Evolutionary conservation across 2,888 invertebrate species (phyloP).

Genomic region (Epistrophella euchroma): DNA sequence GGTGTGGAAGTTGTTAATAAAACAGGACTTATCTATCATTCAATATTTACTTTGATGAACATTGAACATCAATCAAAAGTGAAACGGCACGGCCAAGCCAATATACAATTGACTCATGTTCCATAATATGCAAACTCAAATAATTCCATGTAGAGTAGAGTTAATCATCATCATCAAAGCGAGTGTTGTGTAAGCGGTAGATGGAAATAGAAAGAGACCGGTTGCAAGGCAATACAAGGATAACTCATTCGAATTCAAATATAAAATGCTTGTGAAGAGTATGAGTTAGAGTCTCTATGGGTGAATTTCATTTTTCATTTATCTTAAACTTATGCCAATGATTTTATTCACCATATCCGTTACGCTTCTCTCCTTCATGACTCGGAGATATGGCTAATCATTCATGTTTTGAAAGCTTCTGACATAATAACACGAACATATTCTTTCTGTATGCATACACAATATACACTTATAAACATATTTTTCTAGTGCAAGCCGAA

Average conservation of each 20-base stretch:
- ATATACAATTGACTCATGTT: conserved; percentile 26
- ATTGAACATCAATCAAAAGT: conserved; percentile 65
- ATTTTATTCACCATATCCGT: conserved; percentile 10
- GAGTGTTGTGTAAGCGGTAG: neutral
- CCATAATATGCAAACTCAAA: conserved; percentile 50
- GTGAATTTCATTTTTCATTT: conserved; percentile 30
- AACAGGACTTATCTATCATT: conserved; percentile 42
- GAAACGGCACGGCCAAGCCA: conserved; percentile 11
- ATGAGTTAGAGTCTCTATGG: too few species aligned
- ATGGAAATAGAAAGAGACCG: neutral
- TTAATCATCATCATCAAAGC: conserved; percentile 39
- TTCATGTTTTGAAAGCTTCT: conserved; percentile 46
- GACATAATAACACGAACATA: conserved; percentile 34
- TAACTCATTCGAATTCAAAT: conserved; percentile 18
- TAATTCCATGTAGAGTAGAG: conserved; percentile 39
- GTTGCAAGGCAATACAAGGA: neutral
- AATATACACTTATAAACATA: neutral
- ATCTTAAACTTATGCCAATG: conserved; percentile 32
- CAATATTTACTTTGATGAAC: conserved; percentile 52
- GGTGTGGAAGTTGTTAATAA: conserved; percentile 30
- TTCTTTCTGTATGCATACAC: neutral
- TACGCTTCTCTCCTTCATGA: neutral
- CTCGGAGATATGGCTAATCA: conserved; percentile 49
- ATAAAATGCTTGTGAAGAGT: neutral
- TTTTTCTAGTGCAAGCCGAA: conserved; percentile 11